Evolutionary conservation across 2,113 vertebrate species (phyloP).

Genomic region (Physeter macrocephalus): DNA sequence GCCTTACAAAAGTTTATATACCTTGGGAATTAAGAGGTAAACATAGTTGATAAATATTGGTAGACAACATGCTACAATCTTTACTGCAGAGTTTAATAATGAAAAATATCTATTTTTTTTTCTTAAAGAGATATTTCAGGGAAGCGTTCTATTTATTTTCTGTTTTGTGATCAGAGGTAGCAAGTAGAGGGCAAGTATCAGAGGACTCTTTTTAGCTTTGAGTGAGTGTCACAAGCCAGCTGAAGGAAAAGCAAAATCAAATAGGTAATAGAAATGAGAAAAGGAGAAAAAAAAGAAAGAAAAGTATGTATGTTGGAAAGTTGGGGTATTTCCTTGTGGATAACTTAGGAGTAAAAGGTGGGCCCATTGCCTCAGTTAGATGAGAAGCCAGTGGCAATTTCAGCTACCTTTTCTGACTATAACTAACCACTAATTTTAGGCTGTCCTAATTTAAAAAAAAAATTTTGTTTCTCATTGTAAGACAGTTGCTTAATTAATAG

Average conservation of each 20-base stretch:
- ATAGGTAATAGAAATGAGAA: neutral
- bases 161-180: neutral
- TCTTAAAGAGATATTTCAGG: neutral
- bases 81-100: neutral
- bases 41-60: neutral
- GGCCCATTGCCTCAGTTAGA: neutral
- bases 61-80: neutral
- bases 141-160: neutral
- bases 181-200: neutral
- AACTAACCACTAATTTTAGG: neutral
- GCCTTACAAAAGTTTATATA: neutral
- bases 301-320: neutral
- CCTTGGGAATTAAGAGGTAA: neutral
- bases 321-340: neutral
- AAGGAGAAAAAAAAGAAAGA: neutral
- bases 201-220: neutral
- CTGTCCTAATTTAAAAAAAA: neutral
- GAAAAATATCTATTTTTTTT: neutral
- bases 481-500: constrained; percentile 23
- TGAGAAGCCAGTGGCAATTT: neutral
- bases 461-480: neutral
- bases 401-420: neutral
- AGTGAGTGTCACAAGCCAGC: neutral
- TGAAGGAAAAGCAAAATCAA: constrained; percentile 4
- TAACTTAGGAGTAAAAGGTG: neutral